Base-by-base conservation (phyloP, 2,113 vertebrate genomes). In the Microtus richardsoni region DNA sequence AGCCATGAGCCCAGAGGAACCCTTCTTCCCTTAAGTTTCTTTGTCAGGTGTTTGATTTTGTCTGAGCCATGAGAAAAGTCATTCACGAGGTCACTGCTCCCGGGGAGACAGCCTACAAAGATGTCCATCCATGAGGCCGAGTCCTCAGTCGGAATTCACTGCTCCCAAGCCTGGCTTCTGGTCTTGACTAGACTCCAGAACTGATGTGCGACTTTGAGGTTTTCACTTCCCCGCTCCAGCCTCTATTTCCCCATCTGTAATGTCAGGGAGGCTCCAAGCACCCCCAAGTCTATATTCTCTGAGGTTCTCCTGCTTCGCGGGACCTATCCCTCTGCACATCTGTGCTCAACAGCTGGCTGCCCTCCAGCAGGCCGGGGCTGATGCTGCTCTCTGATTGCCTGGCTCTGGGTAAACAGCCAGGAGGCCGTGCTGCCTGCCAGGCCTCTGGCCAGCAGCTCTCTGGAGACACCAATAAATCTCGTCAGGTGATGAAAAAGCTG, bases 381-480 rank as follows among this genome's bases (percentile, higher is more conserved):
- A 21, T 14, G 28, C 91, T 24, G 47, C 49, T 92, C 90, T 93
- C 39, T 30, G 22, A 88, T 94, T 96, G 87, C 94, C 80, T 11
- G 0, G 87, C 0, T 0, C 64, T 89, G 41, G 74, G 78, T 87
- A 94, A 91, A 95, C 73, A 94, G 93, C 39, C 5, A 58, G 17
- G 77, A 30, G 22, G 49, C 49, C 64, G 79, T 2, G 0, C 16
- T 0, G 33, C 26, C 64, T 0, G 71, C 71, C 68, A 66, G 4
- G n/a, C 54, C 49, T 94, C 91, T 62, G 89, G 86, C 75, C 91
- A 33, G 12, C 91, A 70, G 0, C 78, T 60, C 70, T 92, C 77
- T 52, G 73, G 78, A n/a, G 49, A 74, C 2, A 0, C 91, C 87
- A 49, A 62, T 88, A 96, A 97, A 93, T 94, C 79, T 71, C 24